A percentile compares a stretch with the other conserved stretches of the same genome.
Evolutionary conservation across 2,797 vertebrate genomes (phyloP).

Genomic region (Hemitrygon akajei): DNA sequence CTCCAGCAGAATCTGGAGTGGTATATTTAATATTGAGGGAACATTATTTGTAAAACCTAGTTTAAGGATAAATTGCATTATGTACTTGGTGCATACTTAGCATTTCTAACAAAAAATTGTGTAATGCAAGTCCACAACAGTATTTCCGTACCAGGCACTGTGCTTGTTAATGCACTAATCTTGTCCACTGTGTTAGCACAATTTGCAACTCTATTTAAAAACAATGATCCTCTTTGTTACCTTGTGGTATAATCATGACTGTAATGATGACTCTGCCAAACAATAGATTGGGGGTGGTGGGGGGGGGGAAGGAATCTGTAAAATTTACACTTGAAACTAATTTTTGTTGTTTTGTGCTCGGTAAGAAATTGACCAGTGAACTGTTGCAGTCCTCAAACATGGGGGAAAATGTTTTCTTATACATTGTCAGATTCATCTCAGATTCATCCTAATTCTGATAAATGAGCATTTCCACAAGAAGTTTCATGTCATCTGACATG

Average conservation of each 20-base stretch:
- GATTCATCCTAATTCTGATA: not conserved
- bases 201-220: not conserved
- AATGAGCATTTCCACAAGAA: not conserved
- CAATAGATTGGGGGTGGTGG: not conserved
- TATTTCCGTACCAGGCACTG: too few species aligned
- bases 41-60: too few species aligned
- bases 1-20: too few species aligned
- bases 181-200: not conserved
- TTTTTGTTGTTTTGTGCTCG: not conserved
- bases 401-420: not conserved
- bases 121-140: too few species aligned
- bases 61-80: too few species aligned
- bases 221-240: not conserved
- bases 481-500: not conserved
- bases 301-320: not conserved
- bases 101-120: too few species aligned
- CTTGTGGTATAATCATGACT: not conserved
- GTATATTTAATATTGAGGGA: too few species aligned
- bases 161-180: not conserved
- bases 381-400: not conserved
- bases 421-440: too few species aligned
- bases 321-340: not conserved
- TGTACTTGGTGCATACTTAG: too few species aligned
- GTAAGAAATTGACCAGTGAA: not conserved
- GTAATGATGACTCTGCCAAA: not conserved